phyloP scores from a whole-genome alignment of 2,797 vertebrate genomes.

The Rhynchotus rufescens region DNA sequence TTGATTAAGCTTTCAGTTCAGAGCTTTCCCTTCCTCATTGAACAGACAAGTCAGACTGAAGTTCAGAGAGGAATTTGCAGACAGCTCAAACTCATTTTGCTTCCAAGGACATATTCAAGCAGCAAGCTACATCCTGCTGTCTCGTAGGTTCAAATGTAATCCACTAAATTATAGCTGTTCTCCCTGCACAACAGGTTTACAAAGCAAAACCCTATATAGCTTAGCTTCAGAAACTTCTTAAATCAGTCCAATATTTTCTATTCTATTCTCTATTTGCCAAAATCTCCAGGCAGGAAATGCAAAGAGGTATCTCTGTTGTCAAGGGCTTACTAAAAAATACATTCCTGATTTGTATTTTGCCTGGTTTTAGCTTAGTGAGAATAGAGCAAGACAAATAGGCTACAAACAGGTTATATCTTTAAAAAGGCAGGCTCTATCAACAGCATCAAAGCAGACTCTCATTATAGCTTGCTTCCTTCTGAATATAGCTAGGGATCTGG shows the following conservation, averaged over 20 bases:
- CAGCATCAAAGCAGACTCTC: neutral
- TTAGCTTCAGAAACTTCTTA: neutral
- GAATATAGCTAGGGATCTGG: neutral
- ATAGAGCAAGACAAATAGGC: neutral
- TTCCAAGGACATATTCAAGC: neutral
- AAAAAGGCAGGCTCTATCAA: neutral
- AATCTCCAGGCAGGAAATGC: neutral
- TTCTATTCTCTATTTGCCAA: neutral
- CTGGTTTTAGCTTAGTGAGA: neutral
- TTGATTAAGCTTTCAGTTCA: neutral
- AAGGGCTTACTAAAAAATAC: neutral
- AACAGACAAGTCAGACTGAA: neutral
- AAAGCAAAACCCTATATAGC: neutral
- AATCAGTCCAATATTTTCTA: neutral
- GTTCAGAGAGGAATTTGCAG: neutral
- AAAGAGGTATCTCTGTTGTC: neutral
- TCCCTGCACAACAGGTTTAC: neutral
- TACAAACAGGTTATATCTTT: neutral
- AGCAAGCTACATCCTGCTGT: neutral
- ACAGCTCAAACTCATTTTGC: rapidly evolving
- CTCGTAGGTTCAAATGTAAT: neutral
- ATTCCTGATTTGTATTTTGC: neutral
- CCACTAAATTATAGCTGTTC: neutral
- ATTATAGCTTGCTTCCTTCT: neutral
- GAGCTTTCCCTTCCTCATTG: neutral